Base-by-base conservation (phyloP, 2,113 vertebrate genomes). In the Nycticorax nycticorax region DNA sequence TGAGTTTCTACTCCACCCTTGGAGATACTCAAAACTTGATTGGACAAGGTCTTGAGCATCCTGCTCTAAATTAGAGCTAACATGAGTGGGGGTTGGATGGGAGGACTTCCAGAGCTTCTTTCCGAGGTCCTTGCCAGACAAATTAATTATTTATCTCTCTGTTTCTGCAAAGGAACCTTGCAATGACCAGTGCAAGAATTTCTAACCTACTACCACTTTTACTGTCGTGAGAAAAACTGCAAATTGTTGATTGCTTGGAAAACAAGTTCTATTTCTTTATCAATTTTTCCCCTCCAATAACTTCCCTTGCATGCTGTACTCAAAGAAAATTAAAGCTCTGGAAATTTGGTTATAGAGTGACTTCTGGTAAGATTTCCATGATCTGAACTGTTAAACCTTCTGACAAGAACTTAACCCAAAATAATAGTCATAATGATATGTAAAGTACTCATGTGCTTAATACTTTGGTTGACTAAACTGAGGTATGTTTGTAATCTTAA, bases 71-170 rank as follows among this genome's bases (percentile, higher is more conserved):
- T 67, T 84, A 45, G 30, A 16, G 7, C 7, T 55, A 35, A 41
- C 16, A 12, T 55, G 9, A 64, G 53, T 8, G 7, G 5, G 8
- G 0, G 1, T 21, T 64, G n/a, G 19, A 64, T 2, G 1, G 69
- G 14, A 73, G 33, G 7, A 47, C 14, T 68, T 89, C 12, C 8
- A 63, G 33, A 75, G 27, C 23, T 67, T 11, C 37, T 79, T 84
- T 59, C 20, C 33, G n/a, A 67, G 18, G 47, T 68, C 24, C 8
- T 59, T 73, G 12, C 14, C 18, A 47, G 33, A 9, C 26, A 64
- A 53, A 74, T 52, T 39, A 30, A 32, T 62, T 33, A 62, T 52
- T 86, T 74, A 59, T 77, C 9, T 3, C 5, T 22, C 24, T 64
- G 3, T 37, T 88, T 77, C 43, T 41, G 37, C 6, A 60, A 41